Conservation (phyloP, 2,797 vertebrate genomes). For the Ammospiza maritima region DNA sequence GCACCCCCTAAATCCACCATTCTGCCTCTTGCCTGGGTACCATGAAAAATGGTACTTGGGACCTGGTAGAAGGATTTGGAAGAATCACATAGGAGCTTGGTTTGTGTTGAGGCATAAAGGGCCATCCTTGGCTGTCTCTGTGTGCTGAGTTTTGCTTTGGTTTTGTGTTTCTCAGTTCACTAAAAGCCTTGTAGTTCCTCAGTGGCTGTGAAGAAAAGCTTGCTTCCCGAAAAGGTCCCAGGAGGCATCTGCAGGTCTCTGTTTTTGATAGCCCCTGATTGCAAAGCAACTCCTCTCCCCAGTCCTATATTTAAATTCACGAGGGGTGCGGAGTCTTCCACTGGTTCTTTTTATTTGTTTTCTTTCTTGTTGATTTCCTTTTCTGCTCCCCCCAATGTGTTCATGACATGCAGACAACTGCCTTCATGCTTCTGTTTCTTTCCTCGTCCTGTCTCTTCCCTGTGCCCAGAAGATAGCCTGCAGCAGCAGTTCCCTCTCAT, state of each 20-base stretch:
- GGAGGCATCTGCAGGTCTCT: background rate
- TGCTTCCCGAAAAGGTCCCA: background rate
- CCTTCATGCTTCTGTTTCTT: background rate
- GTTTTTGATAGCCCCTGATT: background rate
- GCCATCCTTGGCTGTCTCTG: background rate
- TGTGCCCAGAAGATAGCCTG: background rate
- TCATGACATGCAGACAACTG: background rate
- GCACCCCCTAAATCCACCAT: background rate
- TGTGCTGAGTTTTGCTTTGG: background rate
- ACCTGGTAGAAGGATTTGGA: background rate
- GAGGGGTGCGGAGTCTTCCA: background rate
- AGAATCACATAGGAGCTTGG: background rate
- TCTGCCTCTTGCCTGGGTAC: background rate
- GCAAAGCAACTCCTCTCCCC: background rate
- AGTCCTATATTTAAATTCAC: background rate
- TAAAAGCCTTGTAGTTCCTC: background rate
- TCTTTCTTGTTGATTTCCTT: background rate
- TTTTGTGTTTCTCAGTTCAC: background rate
- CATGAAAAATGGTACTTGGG: background rate
- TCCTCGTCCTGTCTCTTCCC: fast-evolving
- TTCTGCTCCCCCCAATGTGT: fast-evolving
- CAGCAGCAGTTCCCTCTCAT: background rate
- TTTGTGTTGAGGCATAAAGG: background rate
- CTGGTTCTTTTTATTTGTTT: background rate
- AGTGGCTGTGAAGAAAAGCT: background rate